Evolutionary conservation across 2,888 invertebrate species (phyloP).

Genomic region (Volucella inflata): DNA sequence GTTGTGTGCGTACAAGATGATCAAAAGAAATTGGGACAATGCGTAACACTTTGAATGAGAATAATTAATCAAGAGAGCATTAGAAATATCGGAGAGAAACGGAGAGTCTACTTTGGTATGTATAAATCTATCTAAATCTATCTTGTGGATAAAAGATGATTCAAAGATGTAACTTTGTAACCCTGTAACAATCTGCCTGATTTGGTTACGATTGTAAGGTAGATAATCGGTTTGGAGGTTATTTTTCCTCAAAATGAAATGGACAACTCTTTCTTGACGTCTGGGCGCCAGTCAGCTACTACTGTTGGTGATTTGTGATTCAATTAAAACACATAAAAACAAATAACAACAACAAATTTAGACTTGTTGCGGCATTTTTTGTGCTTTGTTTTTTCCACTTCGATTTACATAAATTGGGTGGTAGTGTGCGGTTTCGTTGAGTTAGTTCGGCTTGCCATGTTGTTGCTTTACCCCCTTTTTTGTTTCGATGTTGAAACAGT

Average conservation of each 20-base stretch:
- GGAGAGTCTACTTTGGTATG: too few relatives aligned
- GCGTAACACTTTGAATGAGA: constrained; percentile 62
- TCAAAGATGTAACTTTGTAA: background rate
- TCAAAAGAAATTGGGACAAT: constrained; percentile 65
- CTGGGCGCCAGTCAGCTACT: constrained; percentile 3
- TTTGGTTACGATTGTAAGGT: constrained; percentile 29
- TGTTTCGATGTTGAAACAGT: constrained; percentile 53
- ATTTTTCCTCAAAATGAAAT: background rate
- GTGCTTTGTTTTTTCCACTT: constrained; percentile 22
- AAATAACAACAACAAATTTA: constrained; percentile 53
- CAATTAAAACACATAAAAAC: constrained; percentile 50
- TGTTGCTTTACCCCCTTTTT: constrained; percentile 51
- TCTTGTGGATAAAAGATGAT: background rate
- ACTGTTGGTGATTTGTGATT: constrained; percentile 17
- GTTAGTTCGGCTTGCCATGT: constrained; percentile 33
- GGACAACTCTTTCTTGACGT: background rate
- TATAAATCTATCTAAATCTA: too few relatives aligned
- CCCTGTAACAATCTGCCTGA: background rate
- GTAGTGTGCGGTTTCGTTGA: constrained; percentile 59
- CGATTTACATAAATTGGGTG: constrained; percentile 63
- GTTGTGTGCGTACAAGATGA: constrained; percentile 56
- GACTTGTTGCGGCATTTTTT: constrained; percentile 31
- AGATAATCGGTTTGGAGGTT: constrained; percentile 9
- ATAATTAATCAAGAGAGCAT: constrained; percentile 41
- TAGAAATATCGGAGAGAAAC: background rate